Base-by-base conservation (phyloP, 2,888 invertebrate species). In the Diplazon laetatorius region DNA sequence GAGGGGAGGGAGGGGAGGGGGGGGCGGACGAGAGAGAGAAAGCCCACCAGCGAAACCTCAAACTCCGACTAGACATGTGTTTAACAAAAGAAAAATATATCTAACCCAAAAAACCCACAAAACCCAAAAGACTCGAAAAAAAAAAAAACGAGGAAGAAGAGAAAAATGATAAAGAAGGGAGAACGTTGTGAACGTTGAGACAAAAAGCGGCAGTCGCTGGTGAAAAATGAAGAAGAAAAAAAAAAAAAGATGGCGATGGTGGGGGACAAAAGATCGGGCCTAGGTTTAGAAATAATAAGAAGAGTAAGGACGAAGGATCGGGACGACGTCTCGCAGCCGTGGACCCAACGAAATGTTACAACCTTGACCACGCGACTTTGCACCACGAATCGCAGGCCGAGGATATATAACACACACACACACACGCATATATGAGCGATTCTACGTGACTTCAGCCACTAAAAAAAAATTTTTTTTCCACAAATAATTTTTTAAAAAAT, bases 221-320 rank as follows among this genome's bases (percentile, higher is more conserved):
- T 16, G 52, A 42, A n/a, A 42, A 2, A n/a, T n/a, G n/a, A 42
- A n/a, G n/a, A 42, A 42, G n/a, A 6, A 14, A 66, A 46, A 60
- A 37, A 69, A 16, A 52, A 37, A 78, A 55, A 48, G 22, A 10
- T 35, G 44, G 18, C 14, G 42, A 63, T 39, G 9, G 37, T 69
- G 35, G 50, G 50, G 46, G 44, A 48, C 22, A 39, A 66, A 70
- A 79, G 76, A 80, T 81, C 76, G 82, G 81, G 80, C 78, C 78
- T 80, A 79, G 80, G 83, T 55, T 35, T 5, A 25, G 52, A 66
- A 52, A 66, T 22, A 39, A 66, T 22, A 52, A 55, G 46, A 68
- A 75, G 52, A 62, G 75, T 25, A 63, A 75, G 69, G 69, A 70
- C 50, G 70, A 69, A 65, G 69, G 66, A 68, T 77, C 75, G 59